phyloP scores from a whole-genome alignment of 2,888 invertebrate genomes.

The Nomada flava region DNA sequence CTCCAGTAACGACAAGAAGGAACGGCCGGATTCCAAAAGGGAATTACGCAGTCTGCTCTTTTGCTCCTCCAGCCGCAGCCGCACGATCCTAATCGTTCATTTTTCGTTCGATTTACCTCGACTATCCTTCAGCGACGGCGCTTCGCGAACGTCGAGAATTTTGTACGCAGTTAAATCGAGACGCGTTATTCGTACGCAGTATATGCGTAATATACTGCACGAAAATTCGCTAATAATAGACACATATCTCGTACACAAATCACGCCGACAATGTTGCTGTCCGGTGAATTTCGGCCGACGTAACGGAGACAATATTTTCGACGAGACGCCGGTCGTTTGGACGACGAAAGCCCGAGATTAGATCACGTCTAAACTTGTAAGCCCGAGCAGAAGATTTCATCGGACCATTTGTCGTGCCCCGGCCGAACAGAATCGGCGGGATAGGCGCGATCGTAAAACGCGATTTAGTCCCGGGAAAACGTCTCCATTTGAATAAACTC shows the following conservation, averaged over 20 bases:
- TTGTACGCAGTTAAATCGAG: too few relatives aligned
- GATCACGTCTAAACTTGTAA: constrained; percentile 64
- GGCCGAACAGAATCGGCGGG: constrained; percentile 55
- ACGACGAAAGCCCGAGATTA: constrained; percentile 55
- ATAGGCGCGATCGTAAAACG: constrained; percentile 66
- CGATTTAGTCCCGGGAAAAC: constrained; percentile 61
- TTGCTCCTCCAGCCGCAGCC: constrained; percentile 28
- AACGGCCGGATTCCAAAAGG: constrained; percentile 34
- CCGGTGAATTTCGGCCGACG: constrained; percentile 14
- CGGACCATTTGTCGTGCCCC: constrained; percentile 64
- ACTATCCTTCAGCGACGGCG: constrained; percentile 1
- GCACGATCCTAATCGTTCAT: constrained; percentile 42
- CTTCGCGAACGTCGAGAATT: too few relatives aligned
- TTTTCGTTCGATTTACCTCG: constrained; percentile 43
- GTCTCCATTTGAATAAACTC: constrained; percentile 68
- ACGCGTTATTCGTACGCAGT: too few relatives aligned
- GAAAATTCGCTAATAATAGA: not conserved
- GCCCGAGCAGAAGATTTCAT: constrained; percentile 60
- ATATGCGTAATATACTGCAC: not conserved
- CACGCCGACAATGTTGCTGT: not conserved
- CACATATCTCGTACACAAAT: not conserved
- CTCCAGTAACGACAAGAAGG: constrained; percentile 35
- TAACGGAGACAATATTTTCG: constrained; percentile 43
- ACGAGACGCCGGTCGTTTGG: constrained; percentile 24
- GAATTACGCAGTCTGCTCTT: constrained; percentile 47